phyloP scores from a whole-genome alignment of 2,888 invertebrate species.

The Lasioglossum morio region DNA sequence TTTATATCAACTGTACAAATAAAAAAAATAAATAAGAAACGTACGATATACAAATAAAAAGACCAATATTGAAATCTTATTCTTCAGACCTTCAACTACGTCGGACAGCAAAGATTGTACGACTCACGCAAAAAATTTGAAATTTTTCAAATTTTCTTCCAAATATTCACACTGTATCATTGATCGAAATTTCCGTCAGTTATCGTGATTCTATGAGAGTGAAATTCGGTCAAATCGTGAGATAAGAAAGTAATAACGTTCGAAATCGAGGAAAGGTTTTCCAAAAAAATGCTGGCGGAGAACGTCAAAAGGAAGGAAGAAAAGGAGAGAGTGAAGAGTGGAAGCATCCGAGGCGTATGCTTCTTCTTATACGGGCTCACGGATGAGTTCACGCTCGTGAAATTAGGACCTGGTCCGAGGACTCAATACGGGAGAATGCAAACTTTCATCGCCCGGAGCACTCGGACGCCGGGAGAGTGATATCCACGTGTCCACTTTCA shows the following conservation, averaged over 20 bases:
- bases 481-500: slow-evolving; percentile 69
- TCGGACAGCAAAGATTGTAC: no score
- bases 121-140: no score
- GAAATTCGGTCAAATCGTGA: no score
- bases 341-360: slow-evolving; percentile 13
- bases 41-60: not conserved
- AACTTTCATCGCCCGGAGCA: slow-evolving; percentile 73
- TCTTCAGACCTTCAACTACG: no score
- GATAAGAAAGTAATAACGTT: slow-evolving; percentile 24
- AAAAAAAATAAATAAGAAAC: not conserved
- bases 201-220: not conserved
- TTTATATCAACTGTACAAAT: no score
- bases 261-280: not conserved
- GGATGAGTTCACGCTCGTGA: slow-evolving; percentile 62
- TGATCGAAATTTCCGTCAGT: not conserved
- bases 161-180: no score
- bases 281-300: not conserved
- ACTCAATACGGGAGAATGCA: slow-evolving; percentile 55
- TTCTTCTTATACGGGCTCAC: slow-evolving; percentile 41
- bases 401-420: slow-evolving; percentile 62
- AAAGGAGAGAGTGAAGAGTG: slow-evolving; percentile 5
- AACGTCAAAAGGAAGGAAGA: not conserved
- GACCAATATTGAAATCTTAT: no score
- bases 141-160: no score
- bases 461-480: slow-evolving; percentile 63